A percentile compares a stretch with the other conserved stretches of the same genome.
Conservation (phyloP, 2,113 vertebrate species). For the Uria lomvia region DNA sequence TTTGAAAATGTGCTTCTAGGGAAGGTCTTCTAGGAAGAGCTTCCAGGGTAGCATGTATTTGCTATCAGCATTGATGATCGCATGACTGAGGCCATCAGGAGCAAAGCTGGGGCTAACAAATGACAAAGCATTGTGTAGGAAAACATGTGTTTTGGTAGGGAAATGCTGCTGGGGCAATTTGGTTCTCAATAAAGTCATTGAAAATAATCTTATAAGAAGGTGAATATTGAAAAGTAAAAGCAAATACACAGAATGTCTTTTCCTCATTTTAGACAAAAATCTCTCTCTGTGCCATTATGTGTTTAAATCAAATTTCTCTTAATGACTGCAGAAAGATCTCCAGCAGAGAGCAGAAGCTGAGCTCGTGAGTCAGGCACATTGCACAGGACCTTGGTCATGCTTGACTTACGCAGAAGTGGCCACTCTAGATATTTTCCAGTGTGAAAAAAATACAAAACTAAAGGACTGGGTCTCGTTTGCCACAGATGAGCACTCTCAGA, state of each 20-base stretch:
- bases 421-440: neutral
- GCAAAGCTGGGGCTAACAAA: neutral
- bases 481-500: neutral
- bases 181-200: neutral
- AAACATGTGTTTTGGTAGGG: neutral
- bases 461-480: neutral
- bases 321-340: neutral
- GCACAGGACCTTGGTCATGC: neutral
- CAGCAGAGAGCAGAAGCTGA: neutral
- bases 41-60: neutral
- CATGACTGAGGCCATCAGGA: neutral
- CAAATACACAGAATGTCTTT: neutral
- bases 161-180: neutral
- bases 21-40: neutral
- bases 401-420: neutral
- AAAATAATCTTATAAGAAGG: neutral
- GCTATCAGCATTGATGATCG: neutral
- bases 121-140: neutral
- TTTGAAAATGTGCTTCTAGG: neutral
- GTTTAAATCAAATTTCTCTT: neutral
- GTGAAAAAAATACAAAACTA: neutral
- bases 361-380: neutral
- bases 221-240: neutral
- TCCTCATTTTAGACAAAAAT: neutral
- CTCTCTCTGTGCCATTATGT: neutral